Percentiles rank a stretch among this genome's conserved stretches.
phyloP scores from a whole-genome alignment of 2,113 vertebrate genomes.

The Cololabis saira region DNA sequence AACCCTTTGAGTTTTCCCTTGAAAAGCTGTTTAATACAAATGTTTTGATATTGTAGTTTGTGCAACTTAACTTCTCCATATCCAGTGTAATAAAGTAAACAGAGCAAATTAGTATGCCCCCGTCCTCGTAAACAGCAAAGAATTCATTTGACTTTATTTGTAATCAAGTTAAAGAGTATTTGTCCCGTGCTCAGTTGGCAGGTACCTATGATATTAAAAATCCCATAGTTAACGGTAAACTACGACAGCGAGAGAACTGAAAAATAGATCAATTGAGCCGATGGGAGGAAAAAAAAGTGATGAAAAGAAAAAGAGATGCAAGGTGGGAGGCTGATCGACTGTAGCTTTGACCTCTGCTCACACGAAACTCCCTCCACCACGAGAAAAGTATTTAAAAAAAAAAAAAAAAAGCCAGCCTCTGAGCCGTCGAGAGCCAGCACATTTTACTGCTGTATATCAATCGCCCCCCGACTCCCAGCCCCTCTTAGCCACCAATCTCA shows the following conservation, averaged over 20 bases:
- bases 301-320: constrained; percentile 35
- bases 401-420: constrained; percentile 17
- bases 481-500: constrained; percentile 55
- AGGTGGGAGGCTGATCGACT: constrained; percentile 57
- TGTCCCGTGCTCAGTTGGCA: constrained; percentile 36
- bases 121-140: neutral
- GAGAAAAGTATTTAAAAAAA: constrained; percentile 5
- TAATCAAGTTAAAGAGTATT: neutral
- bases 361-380: constrained; percentile 40
- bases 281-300: constrained; percentile 21
- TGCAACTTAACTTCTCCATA: too few species aligned
- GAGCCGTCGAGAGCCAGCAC: constrained; percentile 27
- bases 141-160: constrained; percentile 10
- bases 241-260: constrained; percentile 26
- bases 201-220: constrained; percentile 51
- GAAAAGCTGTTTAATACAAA: too few species aligned
- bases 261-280: constrained; percentile 59
- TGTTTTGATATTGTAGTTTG: too few species aligned
- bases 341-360: constrained; percentile 53
- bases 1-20: too few species aligned
- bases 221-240: constrained; percentile 35
- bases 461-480: constrained; percentile 32
- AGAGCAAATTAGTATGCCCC: neutral
- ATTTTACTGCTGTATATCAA: constrained; percentile 59
- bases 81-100: neutral